A percentile compares a stretch with the other conserved stretches of the same genome.
Conservation (phyloP, 1,140 invertebrate genomes). For the Dolichoris vasculosae region DNA sequence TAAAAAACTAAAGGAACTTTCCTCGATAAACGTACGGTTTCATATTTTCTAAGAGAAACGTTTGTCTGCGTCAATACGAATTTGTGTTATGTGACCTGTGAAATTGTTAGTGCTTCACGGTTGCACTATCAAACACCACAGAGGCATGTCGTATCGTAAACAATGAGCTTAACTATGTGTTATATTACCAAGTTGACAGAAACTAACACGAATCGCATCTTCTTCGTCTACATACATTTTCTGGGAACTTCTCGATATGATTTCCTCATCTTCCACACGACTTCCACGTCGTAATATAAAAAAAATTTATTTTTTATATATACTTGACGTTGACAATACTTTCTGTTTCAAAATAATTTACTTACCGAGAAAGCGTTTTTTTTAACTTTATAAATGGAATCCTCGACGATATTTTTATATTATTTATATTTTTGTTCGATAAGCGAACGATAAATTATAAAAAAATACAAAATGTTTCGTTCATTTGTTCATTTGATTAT, state of each 20-base stretch:
- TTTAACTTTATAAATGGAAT: background rate
- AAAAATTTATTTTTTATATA: constrained; percentile 44
- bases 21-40: background rate
- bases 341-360: background rate
- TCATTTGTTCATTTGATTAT: background rate
- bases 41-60: constrained; percentile 8
- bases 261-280: constrained; percentile 33
- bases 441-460: background rate
- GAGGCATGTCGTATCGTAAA: constrained; percentile 48
- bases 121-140: constrained; percentile 50
- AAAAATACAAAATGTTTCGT: background rate
- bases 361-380: background rate
- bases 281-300: background rate
- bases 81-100: constrained; percentile 34
- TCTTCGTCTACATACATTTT: background rate
- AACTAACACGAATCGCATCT: constrained; percentile 51
- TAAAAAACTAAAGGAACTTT: background rate
- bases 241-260: constrained; percentile 26
- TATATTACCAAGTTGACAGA: constrained; percentile 56
- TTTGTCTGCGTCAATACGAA: constrained; percentile 19
- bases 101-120: constrained; percentile 46
- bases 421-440: background rate
- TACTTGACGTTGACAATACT: constrained; percentile 9
- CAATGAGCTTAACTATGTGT: constrained; percentile 55
- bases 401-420: background rate